Percentiles rank a stretch among this genome's conserved stretches.
These are phyloP conservation scores for Arion vulgaris DNA, from an alignment of 1,140 invertebrate genomes.

Conservation along the genomic window DNA sequence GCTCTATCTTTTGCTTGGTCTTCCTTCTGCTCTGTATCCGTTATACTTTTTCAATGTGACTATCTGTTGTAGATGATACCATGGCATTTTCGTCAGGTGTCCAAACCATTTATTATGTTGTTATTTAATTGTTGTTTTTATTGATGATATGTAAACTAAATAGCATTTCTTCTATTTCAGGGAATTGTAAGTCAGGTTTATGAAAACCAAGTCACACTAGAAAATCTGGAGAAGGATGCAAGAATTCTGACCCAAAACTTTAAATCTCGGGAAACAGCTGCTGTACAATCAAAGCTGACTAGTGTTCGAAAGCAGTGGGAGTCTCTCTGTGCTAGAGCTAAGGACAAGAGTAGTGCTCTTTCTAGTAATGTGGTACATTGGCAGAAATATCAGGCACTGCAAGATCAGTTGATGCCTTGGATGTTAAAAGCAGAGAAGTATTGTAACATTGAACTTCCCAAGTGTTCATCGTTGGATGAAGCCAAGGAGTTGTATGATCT, in stretches of 20 bases:
- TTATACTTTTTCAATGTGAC: too few relatives aligned
- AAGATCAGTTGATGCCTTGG: conserved; percentile 88
- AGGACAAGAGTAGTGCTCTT: conserved; percentile 81
- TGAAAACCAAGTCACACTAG: conserved; percentile 82
- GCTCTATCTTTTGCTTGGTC: too few relatives aligned
- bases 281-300: conserved; percentile 66
- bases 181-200: conserved; percentile 67
- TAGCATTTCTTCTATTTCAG: conserved; percentile 41
- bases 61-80: too few relatives aligned
- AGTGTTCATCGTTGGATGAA: conserved; percentile 81
- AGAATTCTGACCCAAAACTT: conserved; percentile 78
- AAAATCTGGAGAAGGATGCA: conserved; percentile 84
- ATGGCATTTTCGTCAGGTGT: too few relatives aligned
- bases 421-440: conserved; percentile 88
- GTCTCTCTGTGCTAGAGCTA: conserved; percentile 67
- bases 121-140: too few relatives aligned
- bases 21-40: too few relatives aligned
- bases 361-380: conserved; percentile 85
- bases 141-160: too few relatives aligned
- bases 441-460: conserved; percentile 78
- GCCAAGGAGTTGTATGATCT: conserved; percentile 82
- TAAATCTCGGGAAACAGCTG: conserved; percentile 66
- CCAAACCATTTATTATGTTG: too few relatives aligned
- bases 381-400: conserved; percentile 86
- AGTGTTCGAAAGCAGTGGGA: conserved; percentile 68